Base-by-base conservation (phyloP, 2,888 invertebrate species). In the Drosophila silvestris region DNA sequence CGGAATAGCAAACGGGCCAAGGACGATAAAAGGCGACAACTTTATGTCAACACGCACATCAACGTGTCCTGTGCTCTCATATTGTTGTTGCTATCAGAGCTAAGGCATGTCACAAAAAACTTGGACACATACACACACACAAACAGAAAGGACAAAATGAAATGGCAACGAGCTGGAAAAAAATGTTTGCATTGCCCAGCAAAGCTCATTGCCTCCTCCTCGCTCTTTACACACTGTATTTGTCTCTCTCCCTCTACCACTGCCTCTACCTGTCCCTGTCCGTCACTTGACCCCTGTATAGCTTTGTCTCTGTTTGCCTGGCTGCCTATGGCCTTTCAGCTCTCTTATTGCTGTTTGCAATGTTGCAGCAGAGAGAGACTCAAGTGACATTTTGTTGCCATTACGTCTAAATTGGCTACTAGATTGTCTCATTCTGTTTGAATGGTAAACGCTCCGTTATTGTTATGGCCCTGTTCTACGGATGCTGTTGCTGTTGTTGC, bases 381-480 rank as follows among this genome's bases (percentile, higher is more conserved):
- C 68, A 70, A 81, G 79, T 79, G 81, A 83, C 86, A 89, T 86
- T 89, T 72, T 85, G 86, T 54, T 75, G 83, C 79, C 84, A 86
- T 88, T 88, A 89, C 82, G 74, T 77, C 79, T 80, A 84, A 89
- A 90, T 90, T 89, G 89, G 87, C 89, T 81, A 73, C 75, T 79
- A 74, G 77, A 90, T 82, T 83, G 77, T 78, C 81, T 79, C 79
- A 82, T 83, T 85, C 68, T 72, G 77, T 85, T 79, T 77, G 86
- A 85, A 88, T 85, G 85, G 88, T 88, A 85, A 85, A 88, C 85
- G 89, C 70, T 85, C 76, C 71, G 81, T 85, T 88, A 88, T 85
- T 85, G 85, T 85, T 88, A 88, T 85, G 79, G 78, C 74, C 67
- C 39, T 72, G 50, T 59, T 47, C 60, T 74, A 26, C 35, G 56